Conservation (phyloP, 2,797 vertebrate species). For the Myotis myotis region DNA sequence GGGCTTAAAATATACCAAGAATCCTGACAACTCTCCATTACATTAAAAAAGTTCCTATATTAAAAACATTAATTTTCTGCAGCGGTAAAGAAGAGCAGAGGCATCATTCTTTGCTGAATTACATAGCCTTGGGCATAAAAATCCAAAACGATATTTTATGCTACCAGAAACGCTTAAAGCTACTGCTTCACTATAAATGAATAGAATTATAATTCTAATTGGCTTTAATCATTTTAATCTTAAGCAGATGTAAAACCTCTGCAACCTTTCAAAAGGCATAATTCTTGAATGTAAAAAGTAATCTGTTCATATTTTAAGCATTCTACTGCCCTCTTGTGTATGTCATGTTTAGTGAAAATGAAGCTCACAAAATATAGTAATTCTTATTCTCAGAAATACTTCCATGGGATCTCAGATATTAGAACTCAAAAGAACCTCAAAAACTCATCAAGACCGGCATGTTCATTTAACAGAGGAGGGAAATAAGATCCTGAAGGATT, state of each 20-base stretch:
- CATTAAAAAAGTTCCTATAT: not conserved
- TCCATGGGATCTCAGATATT: not conserved
- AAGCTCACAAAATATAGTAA: not conserved
- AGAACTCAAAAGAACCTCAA: not conserved
- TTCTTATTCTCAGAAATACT: not conserved
- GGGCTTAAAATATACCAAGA: not conserved
- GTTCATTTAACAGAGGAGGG: not conserved
- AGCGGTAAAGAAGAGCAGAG: not conserved
- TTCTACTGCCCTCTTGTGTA: slow-evolving; percentile 78
- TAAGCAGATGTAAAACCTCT: slow-evolving; percentile 34
- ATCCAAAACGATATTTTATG: not conserved
- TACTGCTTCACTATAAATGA: slow-evolving; percentile 21
- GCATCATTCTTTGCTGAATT: not conserved
- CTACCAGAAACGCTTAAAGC: slow-evolving; percentile 21
- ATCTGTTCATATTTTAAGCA: slow-evolving; percentile 51
- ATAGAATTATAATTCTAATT: slow-evolving; percentile 29
- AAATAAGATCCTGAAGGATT: not conserved
- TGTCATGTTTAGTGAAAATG: not conserved
- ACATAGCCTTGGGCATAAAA: not conserved
- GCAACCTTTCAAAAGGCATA: slow-evolving; percentile 41
- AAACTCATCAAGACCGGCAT: not conserved
- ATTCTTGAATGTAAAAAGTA: not conserved
- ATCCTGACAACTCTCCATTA: not conserved
- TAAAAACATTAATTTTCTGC: not conserved
- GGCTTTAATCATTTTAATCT: slow-evolving; percentile 33